A percentile compares a stretch with the other conserved stretches of the same genome.
Evolutionary conservation across 2,797 vertebrate species (phyloP).

Genomic region (Cryptoblepharus egeriae): DNA sequence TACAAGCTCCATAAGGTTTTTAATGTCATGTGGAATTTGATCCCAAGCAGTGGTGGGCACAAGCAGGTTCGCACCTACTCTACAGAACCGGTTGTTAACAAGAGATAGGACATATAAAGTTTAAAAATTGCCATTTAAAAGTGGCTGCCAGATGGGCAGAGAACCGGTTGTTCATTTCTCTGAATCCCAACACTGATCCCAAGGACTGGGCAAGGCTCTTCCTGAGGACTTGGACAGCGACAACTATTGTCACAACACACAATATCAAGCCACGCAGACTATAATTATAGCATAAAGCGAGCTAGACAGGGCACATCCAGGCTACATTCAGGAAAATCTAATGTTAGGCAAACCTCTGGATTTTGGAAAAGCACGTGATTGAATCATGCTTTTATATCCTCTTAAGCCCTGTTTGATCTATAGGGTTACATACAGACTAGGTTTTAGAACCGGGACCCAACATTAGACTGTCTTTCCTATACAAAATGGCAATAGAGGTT

Average conservation of each 20-base stretch:
- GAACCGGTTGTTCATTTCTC: too few species aligned
- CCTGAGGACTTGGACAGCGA: neutral
- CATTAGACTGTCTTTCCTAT: slow-evolving; percentile 31
- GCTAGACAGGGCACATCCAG: neutral
- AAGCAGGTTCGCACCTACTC: too few species aligned
- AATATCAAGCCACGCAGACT: too few species aligned
- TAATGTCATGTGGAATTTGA: too few species aligned
- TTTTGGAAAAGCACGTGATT: neutral
- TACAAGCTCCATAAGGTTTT: too few species aligned
- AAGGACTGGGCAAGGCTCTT: too few species aligned
- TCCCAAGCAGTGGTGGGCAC: too few species aligned
- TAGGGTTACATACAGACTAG: neutral
- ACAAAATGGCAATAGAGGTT: slow-evolving; percentile 22
- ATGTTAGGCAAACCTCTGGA: neutral
- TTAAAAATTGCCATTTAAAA: too few species aligned
- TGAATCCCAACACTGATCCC: neutral
- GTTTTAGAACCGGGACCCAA: slow-evolving; percentile 37
- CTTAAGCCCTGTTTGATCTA: slow-evolving; percentile 33
- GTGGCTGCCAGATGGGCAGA: too few species aligned
- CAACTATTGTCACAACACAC: neutral
- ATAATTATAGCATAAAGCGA: neutral
- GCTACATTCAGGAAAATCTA: neutral
- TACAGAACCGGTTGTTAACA: too few species aligned
- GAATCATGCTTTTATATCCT: slow-evolving; percentile 8
- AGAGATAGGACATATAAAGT: too few species aligned